Percentiles rank a stretch among this genome's conserved stretches.
Evolutionary conservation across 2,888 invertebrate species (phyloP).

Genomic region (Pherbina coryleti): DNA sequence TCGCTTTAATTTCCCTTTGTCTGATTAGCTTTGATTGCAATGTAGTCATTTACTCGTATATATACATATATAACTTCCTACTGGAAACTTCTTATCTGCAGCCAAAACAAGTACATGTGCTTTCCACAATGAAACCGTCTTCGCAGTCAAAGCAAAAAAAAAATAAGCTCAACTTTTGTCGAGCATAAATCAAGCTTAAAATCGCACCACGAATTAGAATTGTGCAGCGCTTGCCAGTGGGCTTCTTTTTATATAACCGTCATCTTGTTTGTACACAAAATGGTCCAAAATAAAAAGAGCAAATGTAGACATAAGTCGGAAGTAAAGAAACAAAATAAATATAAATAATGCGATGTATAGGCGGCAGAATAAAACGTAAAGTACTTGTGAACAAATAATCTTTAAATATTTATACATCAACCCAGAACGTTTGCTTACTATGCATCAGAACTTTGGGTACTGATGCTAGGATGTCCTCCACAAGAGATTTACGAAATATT

Average conservation of each 20-base stretch:
- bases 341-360: not conserved
- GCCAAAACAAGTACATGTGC: not conserved
- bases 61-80: too few species aligned
- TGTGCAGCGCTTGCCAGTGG: not conserved
- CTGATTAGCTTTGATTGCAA: too few species aligned
- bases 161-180: not conserved
- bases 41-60: too few species aligned
- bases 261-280: too few species aligned
- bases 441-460: not conserved
- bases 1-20: too few species aligned
- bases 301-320: not conserved
- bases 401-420: constrained; percentile 24
- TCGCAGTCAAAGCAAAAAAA: not conserved
- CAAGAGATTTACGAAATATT: constrained; percentile 1
- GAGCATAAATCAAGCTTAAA: constrained; percentile 28
- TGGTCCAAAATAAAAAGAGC: not conserved
- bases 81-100: not conserved
- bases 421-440: not conserved
- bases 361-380: not conserved
- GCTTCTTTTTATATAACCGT: not conserved
- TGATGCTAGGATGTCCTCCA: not conserved
- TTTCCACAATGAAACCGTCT: not conserved
- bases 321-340: not conserved
- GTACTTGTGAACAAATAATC: constrained; percentile 27
- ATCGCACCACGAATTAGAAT: constrained; percentile 10